Percentiles rank a stretch among this genome's conserved stretches.
These are phyloP conservation scores for Ricordea florida DNA, from an alignment of 92 coral and sea anemone genomes.

Conservation along the genomic window DNA sequence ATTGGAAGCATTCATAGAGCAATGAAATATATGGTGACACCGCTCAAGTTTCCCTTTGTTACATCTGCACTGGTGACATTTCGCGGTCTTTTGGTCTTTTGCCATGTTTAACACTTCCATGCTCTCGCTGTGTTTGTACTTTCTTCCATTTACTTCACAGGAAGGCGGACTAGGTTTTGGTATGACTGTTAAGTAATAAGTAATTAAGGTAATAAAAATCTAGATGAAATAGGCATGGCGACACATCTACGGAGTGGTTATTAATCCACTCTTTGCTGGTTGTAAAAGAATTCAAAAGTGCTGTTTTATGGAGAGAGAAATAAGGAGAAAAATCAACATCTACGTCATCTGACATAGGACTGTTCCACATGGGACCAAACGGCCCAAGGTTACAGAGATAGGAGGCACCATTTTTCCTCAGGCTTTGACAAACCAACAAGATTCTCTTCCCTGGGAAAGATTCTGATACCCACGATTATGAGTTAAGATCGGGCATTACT, in stretches of 20 bases:
- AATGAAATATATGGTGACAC: conserved; percentile 24
- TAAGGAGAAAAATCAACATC: too few relatives aligned
- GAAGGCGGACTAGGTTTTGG: conserved; percentile 10
- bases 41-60: neutral
- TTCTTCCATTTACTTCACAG: neutral
- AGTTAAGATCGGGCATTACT: too few relatives aligned
- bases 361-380: too few relatives aligned
- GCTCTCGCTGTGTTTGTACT: conserved; percentile 3
- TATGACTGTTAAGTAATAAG: neutral
- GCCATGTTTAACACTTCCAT: conserved; percentile 27
- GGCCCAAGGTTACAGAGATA: too few relatives aligned
- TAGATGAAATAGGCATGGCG: neutral
- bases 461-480: too few relatives aligned
- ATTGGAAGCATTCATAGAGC: neutral
- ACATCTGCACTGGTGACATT: conserved; percentile 16
- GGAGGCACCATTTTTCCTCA: too few relatives aligned
- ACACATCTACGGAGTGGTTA: neutral
- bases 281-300: too few relatives aligned
- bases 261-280: neutral
- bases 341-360: too few relatives aligned
- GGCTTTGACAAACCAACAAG: too few relatives aligned
- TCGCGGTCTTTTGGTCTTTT: neutral
- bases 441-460: too few relatives aligned
- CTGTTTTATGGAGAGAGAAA: too few relatives aligned
- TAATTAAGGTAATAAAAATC: neutral